Evolutionary conservation across 2,113 vertebrate genomes (phyloP).

Genomic region (Scytalopus superciliaris): DNA sequence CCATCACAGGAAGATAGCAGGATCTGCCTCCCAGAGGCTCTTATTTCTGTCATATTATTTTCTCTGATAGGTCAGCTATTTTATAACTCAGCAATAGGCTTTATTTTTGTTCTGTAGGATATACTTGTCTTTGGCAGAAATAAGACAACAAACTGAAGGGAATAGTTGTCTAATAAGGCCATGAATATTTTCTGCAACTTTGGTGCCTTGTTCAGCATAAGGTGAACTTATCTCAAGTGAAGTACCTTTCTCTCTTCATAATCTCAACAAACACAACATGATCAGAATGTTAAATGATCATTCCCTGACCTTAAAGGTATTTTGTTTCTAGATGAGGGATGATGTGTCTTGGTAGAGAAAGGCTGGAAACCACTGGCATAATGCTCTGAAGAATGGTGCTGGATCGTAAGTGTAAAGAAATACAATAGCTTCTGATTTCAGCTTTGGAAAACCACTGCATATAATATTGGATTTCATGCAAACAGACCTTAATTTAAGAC

Average conservation of each 20-base stretch:
- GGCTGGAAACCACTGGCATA: not conserved
- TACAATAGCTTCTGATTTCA: not conserved
- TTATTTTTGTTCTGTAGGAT: not conserved
- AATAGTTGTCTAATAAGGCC: not conserved
- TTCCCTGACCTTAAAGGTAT: not conserved
- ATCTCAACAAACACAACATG: not conserved
- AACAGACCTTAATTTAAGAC: not conserved
- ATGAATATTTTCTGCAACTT: not conserved
- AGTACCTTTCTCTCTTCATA: not conserved
- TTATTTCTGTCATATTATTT: fast-evolving
- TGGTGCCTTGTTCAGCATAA: not conserved
- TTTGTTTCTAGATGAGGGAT: not conserved
- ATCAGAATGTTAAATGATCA: not conserved
- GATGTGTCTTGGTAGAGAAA: not conserved
- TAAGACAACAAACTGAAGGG: not conserved
- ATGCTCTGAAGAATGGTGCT: not conserved
- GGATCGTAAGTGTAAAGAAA: not conserved
- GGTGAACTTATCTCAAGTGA: not conserved
- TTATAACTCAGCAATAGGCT: not conserved
- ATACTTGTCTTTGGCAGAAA: not conserved
- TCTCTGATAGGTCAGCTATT: not conserved
- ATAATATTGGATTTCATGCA: not conserved
- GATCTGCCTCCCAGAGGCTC: not conserved
- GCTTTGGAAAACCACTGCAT: not conserved
- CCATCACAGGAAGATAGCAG: not conserved